Percentiles rank a stretch among this genome's conserved stretches.
These are phyloP conservation scores for Polypedilum pembai DNA, from an alignment of 1,140 invertebrate genomes.

Conservation along the genomic window DNA sequence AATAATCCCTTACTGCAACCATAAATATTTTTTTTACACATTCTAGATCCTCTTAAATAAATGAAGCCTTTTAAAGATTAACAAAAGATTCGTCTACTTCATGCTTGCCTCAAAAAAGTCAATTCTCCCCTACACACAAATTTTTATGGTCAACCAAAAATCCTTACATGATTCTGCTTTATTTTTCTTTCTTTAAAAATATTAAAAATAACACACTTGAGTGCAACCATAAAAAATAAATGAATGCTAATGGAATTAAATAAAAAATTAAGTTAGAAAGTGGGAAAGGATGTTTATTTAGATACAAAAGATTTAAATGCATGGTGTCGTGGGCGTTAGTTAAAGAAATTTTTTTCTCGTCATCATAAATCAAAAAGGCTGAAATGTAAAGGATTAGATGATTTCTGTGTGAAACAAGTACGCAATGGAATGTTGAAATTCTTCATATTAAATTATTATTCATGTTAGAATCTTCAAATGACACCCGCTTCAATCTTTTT, in stretches of 20 bases:
- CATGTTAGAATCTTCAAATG: background rate
- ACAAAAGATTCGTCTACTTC: background rate
- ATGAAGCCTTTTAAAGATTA: slow-evolving; percentile 5
- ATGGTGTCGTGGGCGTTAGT: background rate
- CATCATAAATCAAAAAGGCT: slow-evolving; percentile 6
- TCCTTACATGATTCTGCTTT: background rate
- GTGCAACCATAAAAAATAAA: slow-evolving; percentile 17
- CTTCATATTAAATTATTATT: slow-evolving; percentile 2
- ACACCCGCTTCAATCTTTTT: background rate
- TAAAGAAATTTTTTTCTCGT: background rate
- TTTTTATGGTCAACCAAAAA: slow-evolving; percentile 17
- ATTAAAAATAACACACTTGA: slow-evolving; percentile 19
- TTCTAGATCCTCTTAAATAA: background rate
- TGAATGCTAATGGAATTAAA: slow-evolving; percentile 3
- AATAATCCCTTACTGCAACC: background rate
- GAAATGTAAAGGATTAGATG: background rate
- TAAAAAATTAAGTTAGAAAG: background rate
- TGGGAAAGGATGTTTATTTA: slow-evolving; percentile 8
- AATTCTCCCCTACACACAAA: background rate
- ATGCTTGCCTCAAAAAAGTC: background rate
- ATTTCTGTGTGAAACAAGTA: background rate
- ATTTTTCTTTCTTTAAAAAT: background rate
- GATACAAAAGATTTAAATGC: slow-evolving; percentile 13
- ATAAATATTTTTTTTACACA: slow-evolving; percentile 19
- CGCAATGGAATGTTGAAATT: background rate